These are phyloP conservation scores for Tetramorium simillimum DNA, from an alignment of 1,140 invertebrate genomes.

Conservation along the genomic window DNA sequence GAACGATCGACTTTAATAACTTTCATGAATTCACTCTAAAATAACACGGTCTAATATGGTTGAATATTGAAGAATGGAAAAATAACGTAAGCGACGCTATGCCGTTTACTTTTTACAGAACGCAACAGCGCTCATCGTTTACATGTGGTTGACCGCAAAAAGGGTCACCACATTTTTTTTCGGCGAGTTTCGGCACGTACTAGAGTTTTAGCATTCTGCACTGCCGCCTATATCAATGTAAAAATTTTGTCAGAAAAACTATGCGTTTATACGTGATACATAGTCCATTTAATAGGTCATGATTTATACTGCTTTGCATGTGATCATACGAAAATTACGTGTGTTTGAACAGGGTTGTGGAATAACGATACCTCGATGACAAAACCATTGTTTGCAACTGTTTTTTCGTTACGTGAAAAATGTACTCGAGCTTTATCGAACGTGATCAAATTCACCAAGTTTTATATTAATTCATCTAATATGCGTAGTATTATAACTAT, in stretches of 20 bases:
- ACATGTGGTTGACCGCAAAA: slow-evolving; percentile 40
- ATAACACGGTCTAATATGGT: not conserved
- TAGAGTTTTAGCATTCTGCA: not conserved
- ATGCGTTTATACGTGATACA: not conserved
- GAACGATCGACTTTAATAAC: not conserved
- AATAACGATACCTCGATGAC: slow-evolving; percentile 3
- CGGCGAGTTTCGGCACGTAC: slow-evolving; percentile 21
- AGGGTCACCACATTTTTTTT: slow-evolving; percentile 23
- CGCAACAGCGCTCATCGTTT: slow-evolving; percentile 12
- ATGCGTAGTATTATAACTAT: not conserved
- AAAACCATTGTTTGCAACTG: not conserved
- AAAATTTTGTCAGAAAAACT: slow-evolving; percentile 30
- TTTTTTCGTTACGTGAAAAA: slow-evolving; percentile 15
- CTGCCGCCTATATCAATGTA: not conserved
- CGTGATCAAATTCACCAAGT: not conserved
- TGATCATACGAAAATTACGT: slow-evolving; percentile 37
- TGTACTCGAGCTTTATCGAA: not conserved
- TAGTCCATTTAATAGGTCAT: slow-evolving; percentile 41
- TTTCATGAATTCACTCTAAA: not conserved
- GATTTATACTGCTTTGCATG: slow-evolving; percentile 32
- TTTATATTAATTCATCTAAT: not conserved
- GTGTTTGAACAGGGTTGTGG: slow-evolving; percentile 4
- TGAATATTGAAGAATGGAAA: not conserved
- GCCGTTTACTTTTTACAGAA: slow-evolving; percentile 37
- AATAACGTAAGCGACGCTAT: slow-evolving; percentile 18